Conservation (phyloP, 2,888 invertebrate species). For the Heterodera filipjevi region DNA sequence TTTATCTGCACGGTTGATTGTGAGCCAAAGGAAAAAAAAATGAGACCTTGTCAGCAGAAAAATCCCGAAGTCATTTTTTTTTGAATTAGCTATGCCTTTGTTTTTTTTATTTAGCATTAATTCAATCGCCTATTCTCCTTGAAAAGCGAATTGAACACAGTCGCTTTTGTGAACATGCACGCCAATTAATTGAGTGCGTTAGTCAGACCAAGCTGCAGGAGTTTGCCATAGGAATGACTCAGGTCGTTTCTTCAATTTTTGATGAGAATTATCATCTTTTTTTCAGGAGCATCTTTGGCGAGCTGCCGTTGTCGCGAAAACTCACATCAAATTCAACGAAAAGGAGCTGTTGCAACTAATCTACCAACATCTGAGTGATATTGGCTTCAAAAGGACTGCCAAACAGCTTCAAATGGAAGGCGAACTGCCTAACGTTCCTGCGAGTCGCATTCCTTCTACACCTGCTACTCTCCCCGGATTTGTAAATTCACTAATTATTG, state of each 20-base stretch:
- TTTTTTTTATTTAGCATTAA: constrained; percentile 74
- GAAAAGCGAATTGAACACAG: constrained; percentile 94
- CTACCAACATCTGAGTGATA: constrained; percentile 80
- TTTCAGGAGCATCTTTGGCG: constrained; percentile 54
- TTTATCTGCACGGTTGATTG: too few relatives aligned
- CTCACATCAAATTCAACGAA: constrained; percentile 90
- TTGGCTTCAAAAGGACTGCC: constrained; percentile 68
- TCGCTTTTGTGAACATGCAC: constrained; percentile 89
- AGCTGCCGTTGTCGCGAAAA: constrained; percentile 92
- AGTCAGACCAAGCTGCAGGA: constrained; percentile 49
- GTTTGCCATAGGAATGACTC: constrained; percentile 36
- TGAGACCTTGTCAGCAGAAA: too few relatives aligned
- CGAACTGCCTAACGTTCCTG: constrained; percentile 48
- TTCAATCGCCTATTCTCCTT: constrained; percentile 94
- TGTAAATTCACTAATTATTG: constrained; percentile 25
- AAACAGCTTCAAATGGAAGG: constrained; percentile 41
- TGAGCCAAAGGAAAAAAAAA: too few relatives aligned
- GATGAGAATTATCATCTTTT: neutral
- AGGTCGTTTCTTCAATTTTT: constrained; percentile 28
- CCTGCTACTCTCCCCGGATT: constrained; percentile 35
- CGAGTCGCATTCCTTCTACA: constrained; percentile 40
- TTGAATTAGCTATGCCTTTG: too few relatives aligned
- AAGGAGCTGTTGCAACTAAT: constrained; percentile 88
- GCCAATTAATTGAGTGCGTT: constrained; percentile 79
- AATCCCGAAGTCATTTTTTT: too few relatives aligned